Conservation (phyloP, 2,888 invertebrate species). For the Carabus problematicus region DNA sequence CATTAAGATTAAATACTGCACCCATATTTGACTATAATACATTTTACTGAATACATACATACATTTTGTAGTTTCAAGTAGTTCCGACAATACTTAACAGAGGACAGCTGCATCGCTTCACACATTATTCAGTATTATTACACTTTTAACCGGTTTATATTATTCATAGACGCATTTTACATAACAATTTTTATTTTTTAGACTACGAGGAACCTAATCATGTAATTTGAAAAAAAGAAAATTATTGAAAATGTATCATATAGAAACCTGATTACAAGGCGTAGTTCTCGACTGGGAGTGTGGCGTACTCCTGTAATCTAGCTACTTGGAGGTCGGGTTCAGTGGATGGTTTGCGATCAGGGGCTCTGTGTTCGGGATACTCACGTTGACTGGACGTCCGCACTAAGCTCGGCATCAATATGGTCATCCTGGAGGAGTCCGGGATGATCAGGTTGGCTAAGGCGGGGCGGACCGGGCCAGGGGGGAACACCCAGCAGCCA, state of each 20-base stretch:
- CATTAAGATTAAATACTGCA: too few relatives aligned
- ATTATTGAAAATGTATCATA: conserved; percentile 23
- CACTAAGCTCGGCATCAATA: conserved; percentile 98
- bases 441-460: conserved; percentile 89
- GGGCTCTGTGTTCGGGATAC: conserved; percentile 71
- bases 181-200: too few relatives aligned
- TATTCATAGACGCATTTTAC: too few relatives aligned
- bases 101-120: too few relatives aligned
- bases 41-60: too few relatives aligned
- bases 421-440: conserved; percentile 88
- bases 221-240: too few relatives aligned
- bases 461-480: conserved; percentile 98
- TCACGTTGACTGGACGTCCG: conserved; percentile 92
- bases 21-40: too few relatives aligned
- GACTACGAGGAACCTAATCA: too few relatives aligned
- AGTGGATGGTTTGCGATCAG: conserved; percentile 93
- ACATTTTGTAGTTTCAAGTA: too few relatives aligned
- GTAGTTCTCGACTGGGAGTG: conserved; percentile 77
- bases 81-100: too few relatives aligned
- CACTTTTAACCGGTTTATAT: too few relatives aligned
- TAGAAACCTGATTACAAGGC: conserved; percentile 44
- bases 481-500: conserved; percentile 99
- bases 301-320: conserved; percentile 98
- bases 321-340: conserved; percentile 92
- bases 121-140: too few relatives aligned